These are phyloP conservation scores for Sylvia borin DNA, from an alignment of 2,797 vertebrate genomes.

Conservation along the genomic window DNA sequence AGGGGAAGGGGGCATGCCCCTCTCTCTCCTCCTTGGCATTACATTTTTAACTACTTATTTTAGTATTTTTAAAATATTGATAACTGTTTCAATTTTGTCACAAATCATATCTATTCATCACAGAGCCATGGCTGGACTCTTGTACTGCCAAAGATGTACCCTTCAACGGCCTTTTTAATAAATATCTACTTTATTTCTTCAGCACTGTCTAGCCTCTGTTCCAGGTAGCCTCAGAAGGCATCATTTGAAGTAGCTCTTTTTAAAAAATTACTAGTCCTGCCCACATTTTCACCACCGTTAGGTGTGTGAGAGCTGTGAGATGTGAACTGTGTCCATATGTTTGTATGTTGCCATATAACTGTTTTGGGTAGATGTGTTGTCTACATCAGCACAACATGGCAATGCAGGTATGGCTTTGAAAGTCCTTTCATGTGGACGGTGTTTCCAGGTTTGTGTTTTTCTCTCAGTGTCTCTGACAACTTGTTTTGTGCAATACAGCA, in stretches of 20 bases:
- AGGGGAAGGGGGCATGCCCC: too few relatives aligned
- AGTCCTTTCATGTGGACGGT: not conserved
- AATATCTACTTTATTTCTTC: not conserved
- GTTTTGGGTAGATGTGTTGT: not conserved
- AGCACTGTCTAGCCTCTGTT: not conserved
- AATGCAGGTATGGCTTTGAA: not conserved
- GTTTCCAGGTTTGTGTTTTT: not conserved
- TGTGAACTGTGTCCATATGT: not conserved
- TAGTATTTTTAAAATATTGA: too few relatives aligned
- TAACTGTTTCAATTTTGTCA: too few relatives aligned
- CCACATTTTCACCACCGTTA: not conserved
- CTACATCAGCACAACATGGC: not conserved
- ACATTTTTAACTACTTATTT: too few relatives aligned
- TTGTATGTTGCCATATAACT: not conserved
- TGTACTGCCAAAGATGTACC: not conserved
- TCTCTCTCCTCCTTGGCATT: too few relatives aligned
- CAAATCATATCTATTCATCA: too few relatives aligned
- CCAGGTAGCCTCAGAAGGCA: not conserved
- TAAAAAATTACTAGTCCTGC: not conserved
- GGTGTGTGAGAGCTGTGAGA: not conserved
- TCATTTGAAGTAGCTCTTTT: not conserved
- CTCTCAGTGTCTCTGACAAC: not conserved
- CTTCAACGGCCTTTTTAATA: not conserved
- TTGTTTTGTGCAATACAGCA: not conserved
- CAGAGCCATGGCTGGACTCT: not conserved